A percentile compares a stretch with the other conserved stretches of the same genome.
phyloP scores from a whole-genome alignment of 2,888 invertebrate genomes.

The Cataglyphis albicans region DNA sequence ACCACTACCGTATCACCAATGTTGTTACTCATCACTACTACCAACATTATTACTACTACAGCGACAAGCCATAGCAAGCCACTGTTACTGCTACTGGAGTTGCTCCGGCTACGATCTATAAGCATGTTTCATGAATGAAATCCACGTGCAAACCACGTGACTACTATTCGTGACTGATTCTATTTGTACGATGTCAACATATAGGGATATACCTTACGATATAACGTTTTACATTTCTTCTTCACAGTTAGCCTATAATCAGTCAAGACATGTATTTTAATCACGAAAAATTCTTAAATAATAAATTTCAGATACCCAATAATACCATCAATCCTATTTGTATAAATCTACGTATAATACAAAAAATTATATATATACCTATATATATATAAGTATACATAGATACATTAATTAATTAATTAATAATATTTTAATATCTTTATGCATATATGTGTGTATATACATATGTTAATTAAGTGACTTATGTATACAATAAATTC shows the following conservation, averaged over 20 bases:
- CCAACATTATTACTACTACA: constrained; percentile 47
- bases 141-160: constrained; percentile 81
- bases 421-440: neutral
- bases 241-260: neutral
- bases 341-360: neutral
- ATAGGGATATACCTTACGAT: neutral
- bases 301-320: neutral
- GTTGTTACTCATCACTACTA: constrained; percentile 50
- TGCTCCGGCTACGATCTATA: constrained; percentile 58
- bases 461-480: neutral
- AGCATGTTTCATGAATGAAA: constrained; percentile 80
- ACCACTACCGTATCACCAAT: constrained; percentile 55
- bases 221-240: neutral
- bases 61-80: constrained; percentile 12
- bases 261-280: neutral
- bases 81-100: constrained; percentile 63
- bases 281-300: neutral
- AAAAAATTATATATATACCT: neutral
- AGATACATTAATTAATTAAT: neutral
- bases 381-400: neutral
- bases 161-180: constrained; percentile 50
- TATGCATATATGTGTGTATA: neutral
- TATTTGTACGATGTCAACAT: constrained; percentile 14
- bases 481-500: neutral
- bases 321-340: neutral